Evolutionary conservation across 2,113 vertebrate genomes (phyloP), one percentile per base, ranked within the genome.

Genomic region (Machaerirhynchus nigripectus): DNA sequence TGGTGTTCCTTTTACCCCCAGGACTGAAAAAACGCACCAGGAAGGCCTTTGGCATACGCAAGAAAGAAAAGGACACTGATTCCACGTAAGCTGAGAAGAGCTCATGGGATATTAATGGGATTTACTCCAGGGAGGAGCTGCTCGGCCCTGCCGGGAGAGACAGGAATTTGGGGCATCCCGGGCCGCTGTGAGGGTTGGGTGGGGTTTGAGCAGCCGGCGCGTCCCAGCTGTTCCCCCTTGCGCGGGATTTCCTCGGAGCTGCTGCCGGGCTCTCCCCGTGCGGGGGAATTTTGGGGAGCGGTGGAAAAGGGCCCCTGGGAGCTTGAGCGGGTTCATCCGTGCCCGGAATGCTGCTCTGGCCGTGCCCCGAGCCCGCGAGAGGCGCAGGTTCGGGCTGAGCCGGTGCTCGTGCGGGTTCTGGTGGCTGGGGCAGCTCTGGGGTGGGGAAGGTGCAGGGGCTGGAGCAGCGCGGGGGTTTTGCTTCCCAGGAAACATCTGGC

Each of bases 21-120:
- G 99, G 99, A 99, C 37, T 99, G 98, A 99, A 99, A 98, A 99
- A 99, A 92, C 99, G 99, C 93, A 99, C 99, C 97, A 99, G 99
- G 96, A 99, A 99, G 97, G 99, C 98, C 83, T 99, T 99, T 97
- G 99, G 99, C 77, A 99, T 99, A 98, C 98, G 99, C 95, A 99
- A 98, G 98, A 99, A 99, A 98, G 99, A 99, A 92, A 99, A 98
- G 98, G 99, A 99, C 87, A 98, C 98, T 96, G 99, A 99, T 75
- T 98, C 99, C 90, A 98, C 99, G 99, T 99, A 95, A 98, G 99
- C 88, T 8, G 9, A 2, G 3, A 2, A 0, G 13, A 11, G 78
- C 52, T 68, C 28, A 1, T 8, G 42, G 1, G 22, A 3, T 13
- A 26, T 22, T 9, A 0, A 1, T 10, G 61, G 11, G 33, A 2